Evolutionary conservation across 2,113 vertebrate genomes (phyloP).

Genomic region (Saiga tatarica): DNA sequence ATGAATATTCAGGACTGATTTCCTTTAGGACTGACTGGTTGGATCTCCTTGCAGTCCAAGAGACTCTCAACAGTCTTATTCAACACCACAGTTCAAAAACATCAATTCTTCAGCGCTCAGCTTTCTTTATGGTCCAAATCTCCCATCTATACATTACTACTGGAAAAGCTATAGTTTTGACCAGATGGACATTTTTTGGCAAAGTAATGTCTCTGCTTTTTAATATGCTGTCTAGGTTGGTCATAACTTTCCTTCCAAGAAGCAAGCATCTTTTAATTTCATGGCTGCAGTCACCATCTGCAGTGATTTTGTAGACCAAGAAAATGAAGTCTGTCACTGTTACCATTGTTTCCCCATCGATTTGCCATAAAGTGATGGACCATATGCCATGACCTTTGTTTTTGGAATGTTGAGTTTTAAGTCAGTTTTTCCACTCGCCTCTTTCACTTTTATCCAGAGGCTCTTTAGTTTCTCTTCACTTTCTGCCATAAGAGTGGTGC

Average conservation of each 20-base stretch:
- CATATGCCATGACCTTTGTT: neutral
- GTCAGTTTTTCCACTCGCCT: neutral
- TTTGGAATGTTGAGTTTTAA: neutral
- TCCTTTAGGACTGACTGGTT: neutral
- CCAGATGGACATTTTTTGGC: neutral
- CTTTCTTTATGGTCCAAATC: neutral
- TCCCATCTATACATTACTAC: neutral
- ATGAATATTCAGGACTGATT: neutral
- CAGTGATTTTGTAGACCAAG: neutral
- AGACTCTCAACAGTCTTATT: neutral
- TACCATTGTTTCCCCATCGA: neutral
- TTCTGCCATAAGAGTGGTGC: neutral
- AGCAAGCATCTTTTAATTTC: neutral
- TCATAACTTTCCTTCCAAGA: neutral
- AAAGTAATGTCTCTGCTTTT: neutral
- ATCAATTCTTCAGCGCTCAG: rapidly evolving
- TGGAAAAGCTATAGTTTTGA: neutral
- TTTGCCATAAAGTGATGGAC: neutral
- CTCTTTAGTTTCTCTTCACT: neutral
- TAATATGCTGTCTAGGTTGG: neutral
- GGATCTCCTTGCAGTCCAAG: neutral
- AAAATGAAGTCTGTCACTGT: neutral
- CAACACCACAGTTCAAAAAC: neutral
- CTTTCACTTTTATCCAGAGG: neutral
- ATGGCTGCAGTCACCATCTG: neutral